Evolutionary conservation across 2,888 invertebrate genomes (phyloP), one percentile per base, ranked within the genome.

Genomic region (Drosophila macrospina): DNA sequence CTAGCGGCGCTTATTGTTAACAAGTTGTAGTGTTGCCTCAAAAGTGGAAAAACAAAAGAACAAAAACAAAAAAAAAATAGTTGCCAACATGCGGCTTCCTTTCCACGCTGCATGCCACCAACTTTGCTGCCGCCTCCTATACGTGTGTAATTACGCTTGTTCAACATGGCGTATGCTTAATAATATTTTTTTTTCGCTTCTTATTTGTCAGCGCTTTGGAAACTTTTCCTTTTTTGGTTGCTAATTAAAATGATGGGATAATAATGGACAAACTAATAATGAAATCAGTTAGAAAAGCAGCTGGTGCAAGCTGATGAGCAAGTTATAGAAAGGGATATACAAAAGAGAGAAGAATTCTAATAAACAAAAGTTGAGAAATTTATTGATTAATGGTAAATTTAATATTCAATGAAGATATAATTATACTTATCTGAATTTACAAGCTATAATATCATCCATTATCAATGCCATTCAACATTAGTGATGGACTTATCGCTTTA

Each of bases 121-220:
- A 28, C 45, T 54, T 50, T 32, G 16, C 16, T 30, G 13, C 54
- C 51, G 26, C 51, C 36, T 62, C 47, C 47, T 69, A 36, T 73
- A 65, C 69, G 69, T 85, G 69, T 85, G 76, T 87, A 86, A 86
- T 87, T 87, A 85, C 61, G 74, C 76, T 80, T 82, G 87, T 80
- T 56, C 55, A 72, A 78, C 85, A 84, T 78, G 72, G 70, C 78
- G 83, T 84, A 86, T 86, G 78, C 86, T 86, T 80, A 70, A 79
- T 74, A 80, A 68, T 70, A 69, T 59, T 45, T 36, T 30, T 26
- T 11, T 39, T 48, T 41, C 20, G 2, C 3, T 20, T 20, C 20
- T 20, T 20, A 20, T 56, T 45, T 24, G 13, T 42, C 32, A n/a
- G 36, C 20, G 24, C 62, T 57, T 36, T 37, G 13, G 37, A 4